Conservation (phyloP, 2,797 vertebrate species). For the Schizothorax lantsangensis region DNA sequence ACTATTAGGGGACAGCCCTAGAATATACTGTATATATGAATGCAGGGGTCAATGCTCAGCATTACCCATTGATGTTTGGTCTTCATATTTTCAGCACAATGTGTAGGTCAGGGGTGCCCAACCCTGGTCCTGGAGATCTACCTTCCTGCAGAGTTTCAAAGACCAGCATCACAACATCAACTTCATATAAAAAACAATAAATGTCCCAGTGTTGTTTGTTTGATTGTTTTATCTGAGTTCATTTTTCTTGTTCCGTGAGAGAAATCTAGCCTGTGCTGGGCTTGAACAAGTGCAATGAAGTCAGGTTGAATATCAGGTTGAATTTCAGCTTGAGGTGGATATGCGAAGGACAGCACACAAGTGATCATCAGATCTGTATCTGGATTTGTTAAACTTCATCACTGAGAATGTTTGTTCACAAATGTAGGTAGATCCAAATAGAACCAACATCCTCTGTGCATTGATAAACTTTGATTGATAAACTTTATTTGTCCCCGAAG, state of each 20-base stretch:
- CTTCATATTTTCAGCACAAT: too few species aligned
- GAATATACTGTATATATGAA: too few species aligned
- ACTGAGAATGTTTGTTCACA: constrained; percentile 60
- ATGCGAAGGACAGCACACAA: not conserved
- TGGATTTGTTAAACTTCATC: constrained; percentile 64
- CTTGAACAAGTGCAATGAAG: not conserved
- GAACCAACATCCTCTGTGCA: constrained; percentile 55
- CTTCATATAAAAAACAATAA: too few species aligned
- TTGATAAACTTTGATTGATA: too few species aligned
- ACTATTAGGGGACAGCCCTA: too few species aligned
- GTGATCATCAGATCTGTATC: constrained; percentile 57
- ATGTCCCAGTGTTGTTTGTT: too few species aligned
- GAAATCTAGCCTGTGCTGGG: constrained; percentile 1
- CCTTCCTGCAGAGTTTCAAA: not conserved
- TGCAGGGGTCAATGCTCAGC: too few species aligned
- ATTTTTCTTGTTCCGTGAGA: not conserved
- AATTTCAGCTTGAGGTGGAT: not conserved
- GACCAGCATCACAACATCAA: not conserved
- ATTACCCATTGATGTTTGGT: too few species aligned
- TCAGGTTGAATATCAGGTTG: not conserved
- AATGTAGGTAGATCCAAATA: constrained; percentile 57
- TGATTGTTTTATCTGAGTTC: too few species aligned
- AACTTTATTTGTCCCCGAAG: too few species aligned
- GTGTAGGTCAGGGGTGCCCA: too few species aligned
- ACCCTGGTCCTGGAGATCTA: too few species aligned